Conservation (phyloP, 1,140 invertebrate species). For the Stegodyphus mimosarum region DNA sequence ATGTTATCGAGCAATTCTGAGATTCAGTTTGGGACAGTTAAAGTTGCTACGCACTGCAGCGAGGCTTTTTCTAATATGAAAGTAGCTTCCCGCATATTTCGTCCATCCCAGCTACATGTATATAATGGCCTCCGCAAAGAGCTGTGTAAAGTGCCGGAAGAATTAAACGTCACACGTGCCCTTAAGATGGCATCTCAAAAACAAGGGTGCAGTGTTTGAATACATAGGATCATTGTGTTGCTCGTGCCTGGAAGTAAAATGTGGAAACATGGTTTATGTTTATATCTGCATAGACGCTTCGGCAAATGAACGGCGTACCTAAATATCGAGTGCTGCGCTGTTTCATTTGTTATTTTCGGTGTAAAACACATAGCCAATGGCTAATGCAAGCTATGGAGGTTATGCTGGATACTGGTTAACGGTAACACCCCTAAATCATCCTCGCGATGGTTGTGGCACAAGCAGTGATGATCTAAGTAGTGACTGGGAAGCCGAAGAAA, state of each 20-base stretch:
- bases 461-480: constrained; percentile 89
- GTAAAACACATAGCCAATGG: constrained; percentile 1
- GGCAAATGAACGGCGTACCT: background rate
- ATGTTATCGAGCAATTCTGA: background rate
- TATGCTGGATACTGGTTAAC: constrained; percentile 83
- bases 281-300: background rate
- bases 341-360: background rate
- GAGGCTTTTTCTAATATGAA: background rate
- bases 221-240: background rate
- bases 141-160: background rate
- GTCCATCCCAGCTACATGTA: background rate
- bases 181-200: background rate
- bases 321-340: background rate
- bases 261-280: background rate
- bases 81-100: background rate
- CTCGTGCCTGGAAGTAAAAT: background rate
- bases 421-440: constrained; percentile 78
- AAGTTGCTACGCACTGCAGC: background rate
- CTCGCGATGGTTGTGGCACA: constrained; percentile 83
- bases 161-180: constrained; percentile 6
- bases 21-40: background rate
- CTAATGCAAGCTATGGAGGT: constrained; percentile 68
- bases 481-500: constrained; percentile 87
- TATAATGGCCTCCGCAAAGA: background rate
- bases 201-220: constrained; percentile 9